Conservation (phyloP, 2,113 vertebrate species). For the Choloepus hoffmanni region DNA sequence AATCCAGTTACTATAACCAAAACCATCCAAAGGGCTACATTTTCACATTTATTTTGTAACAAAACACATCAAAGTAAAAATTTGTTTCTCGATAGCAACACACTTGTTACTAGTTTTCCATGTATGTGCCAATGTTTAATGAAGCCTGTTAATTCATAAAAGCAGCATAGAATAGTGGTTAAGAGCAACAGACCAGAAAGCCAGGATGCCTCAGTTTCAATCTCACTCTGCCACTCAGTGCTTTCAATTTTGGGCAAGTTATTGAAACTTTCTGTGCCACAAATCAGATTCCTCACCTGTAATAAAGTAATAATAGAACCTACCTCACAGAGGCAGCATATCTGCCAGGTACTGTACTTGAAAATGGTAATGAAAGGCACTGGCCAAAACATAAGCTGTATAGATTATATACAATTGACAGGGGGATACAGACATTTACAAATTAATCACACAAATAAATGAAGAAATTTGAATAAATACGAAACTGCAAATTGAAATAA, state of each 20-base stretch:
- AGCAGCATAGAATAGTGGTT: background rate
- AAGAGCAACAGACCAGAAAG: background rate
- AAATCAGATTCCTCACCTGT: background rate
- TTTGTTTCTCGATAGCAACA: background rate
- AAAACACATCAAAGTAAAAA: background rate
- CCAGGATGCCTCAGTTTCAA: background rate
- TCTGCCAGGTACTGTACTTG: background rate
- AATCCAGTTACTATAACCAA: background rate
- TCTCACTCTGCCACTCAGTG: background rate
- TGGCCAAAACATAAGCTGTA: background rate
- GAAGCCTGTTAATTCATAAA: background rate
- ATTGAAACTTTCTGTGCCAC: background rate
- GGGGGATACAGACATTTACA: background rate
- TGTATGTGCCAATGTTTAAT: background rate
- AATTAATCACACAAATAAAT: background rate
- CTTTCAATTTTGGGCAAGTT: background rate
- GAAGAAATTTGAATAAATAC: background rate
- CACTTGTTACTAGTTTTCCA: background rate
- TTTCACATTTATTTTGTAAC: conserved; percentile 54
- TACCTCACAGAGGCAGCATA: background rate
- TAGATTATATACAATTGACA: background rate
- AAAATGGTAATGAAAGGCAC: background rate
- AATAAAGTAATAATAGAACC: background rate
- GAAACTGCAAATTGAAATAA: conserved; percentile 25
- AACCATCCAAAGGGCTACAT: background rate